Evolutionary conservation across 2,113 vertebrate genomes (phyloP).

Genomic region (Aleadryas rufinucha): DNA sequence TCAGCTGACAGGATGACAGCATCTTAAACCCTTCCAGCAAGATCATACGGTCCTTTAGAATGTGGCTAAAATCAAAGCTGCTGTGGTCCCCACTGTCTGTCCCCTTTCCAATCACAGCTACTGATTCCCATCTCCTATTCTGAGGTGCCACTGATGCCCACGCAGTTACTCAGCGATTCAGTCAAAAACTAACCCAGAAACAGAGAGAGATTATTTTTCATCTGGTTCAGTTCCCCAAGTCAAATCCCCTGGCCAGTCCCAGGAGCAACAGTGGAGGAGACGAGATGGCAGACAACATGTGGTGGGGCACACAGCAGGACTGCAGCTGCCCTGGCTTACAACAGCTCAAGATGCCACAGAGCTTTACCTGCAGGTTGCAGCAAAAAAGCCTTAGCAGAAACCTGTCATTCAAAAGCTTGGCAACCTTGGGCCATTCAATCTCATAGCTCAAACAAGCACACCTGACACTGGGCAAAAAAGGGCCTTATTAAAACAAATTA

Average conservation of each 20-base stretch:
- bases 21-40: background rate
- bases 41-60: background rate
- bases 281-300: accelerated
- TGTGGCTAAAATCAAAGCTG: background rate
- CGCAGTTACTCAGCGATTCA: background rate
- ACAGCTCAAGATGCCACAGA: background rate
- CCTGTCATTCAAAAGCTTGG: background rate
- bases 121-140: background rate
- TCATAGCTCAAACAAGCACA: background rate
- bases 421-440: background rate
- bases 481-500: background rate
- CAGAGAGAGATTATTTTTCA: background rate
- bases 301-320: background rate
- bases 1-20: background rate
- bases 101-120: background rate
- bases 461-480: background rate
- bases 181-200: background rate
- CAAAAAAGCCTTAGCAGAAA: background rate
- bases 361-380: background rate
- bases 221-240: background rate
- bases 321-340: background rate
- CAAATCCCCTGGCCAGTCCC: background rate
- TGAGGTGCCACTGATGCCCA: background rate
- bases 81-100: background rate
- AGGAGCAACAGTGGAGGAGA: background rate